Conservation (phyloP, 2,113 vertebrate genomes). For the Scomber colias region DNA sequence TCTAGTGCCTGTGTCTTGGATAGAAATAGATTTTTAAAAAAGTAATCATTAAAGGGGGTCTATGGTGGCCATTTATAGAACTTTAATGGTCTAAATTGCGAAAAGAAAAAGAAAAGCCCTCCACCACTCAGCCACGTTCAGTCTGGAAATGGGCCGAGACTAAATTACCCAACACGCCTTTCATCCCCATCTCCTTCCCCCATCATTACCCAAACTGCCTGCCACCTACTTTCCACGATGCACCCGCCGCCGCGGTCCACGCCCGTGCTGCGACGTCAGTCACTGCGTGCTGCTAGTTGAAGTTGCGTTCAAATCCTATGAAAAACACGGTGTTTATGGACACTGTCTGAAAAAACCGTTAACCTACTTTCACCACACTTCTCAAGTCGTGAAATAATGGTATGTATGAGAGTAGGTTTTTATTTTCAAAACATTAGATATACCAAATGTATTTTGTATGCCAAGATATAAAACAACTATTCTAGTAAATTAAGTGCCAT, state of each 20-base stretch:
- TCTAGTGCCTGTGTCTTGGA: constrained; percentile 38
- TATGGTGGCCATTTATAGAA: background rate
- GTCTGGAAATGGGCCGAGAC: background rate
- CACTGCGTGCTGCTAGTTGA: constrained; percentile 48
- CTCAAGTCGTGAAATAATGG: background rate
- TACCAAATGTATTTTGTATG: background rate
- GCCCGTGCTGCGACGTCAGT: constrained; percentile 79
- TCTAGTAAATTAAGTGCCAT: background rate
- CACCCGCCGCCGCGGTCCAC: constrained; percentile 73
- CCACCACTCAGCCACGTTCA: constrained; percentile 20
- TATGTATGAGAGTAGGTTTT: background rate
- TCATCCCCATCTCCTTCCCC: constrained; percentile 64
- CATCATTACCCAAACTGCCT: constrained; percentile 68
- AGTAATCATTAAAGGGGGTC: background rate
- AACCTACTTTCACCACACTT: background rate
- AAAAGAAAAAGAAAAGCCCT: background rate
- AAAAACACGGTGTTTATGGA: rapidly evolving
- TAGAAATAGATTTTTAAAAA: constrained; percentile 7
- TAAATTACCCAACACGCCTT: constrained; percentile 51
- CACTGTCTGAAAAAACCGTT: background rate
- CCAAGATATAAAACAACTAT: background rate
- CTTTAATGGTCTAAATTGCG: background rate
- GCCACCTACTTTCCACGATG: constrained; percentile 74
- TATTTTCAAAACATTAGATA: background rate
- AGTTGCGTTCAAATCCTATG: background rate